Base-by-base conservation (phyloP, 1,140 invertebrate genomes). In the Platyura marginata region DNA sequence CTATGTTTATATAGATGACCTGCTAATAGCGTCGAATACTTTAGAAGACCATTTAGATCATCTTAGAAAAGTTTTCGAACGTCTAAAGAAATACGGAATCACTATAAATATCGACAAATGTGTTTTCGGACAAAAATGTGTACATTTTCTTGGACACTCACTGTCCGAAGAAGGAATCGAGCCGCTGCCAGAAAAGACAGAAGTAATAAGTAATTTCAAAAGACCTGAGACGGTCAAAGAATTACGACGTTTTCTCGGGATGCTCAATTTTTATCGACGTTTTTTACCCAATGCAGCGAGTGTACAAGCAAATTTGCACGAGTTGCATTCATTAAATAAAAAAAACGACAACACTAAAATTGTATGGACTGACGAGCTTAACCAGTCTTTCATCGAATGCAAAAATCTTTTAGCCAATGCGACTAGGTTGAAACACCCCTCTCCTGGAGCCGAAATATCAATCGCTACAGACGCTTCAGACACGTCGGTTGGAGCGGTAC, bases 391-490 rank as follows among this genome's bases (percentile, higher is more conserved):
- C 46, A 42, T 52, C 8, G 32, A 51, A n/a, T 61, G 55, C 44
- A 69, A 68, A 48, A 13, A 48, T 15, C 47, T 35, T 11, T 40
- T 66, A n/a, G 49, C 48, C 15, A 23, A 54, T 2, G 50, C 51
- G 2, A 47, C 52, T 8, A 37, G 42, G 18, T 41, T 61, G 10
- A 46, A 51, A 5, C 52, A 54, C 42, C 54, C 56, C 9, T 29
- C 43, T 11, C 20, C 32, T 8, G n/a, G 44, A 3, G 45, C 49
- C 2, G 41, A 48, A 19, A 21, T 52, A 6, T 35, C 11, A 3
- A n/a, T 56, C 3, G 19, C 43, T 3, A 54, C 49, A 0, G 62
- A 65, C 44, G 63, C 59, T 13, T 66, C 57, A 2, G 51, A 54
- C 20, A 43, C 35, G 2, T 46, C 54, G 0, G 51, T 66, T 11